Evolutionary conservation across 2,888 invertebrate genomes (phyloP), one percentile per base, ranked within the genome.

Genomic region (Epinotia ramella): DNA sequence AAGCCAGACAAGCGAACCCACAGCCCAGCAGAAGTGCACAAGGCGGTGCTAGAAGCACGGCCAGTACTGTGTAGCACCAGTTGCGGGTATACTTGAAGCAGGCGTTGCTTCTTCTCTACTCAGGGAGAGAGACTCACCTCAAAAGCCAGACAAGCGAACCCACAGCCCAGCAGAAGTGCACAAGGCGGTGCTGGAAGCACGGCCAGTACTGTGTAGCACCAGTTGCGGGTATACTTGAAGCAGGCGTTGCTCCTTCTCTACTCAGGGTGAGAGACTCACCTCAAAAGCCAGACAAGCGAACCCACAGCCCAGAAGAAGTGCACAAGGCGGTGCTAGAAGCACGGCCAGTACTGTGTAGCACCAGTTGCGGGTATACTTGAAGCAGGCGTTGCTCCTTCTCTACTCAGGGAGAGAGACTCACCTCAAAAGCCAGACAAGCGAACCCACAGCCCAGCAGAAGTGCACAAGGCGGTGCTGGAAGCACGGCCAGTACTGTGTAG

Each of bases 261-360:
- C 95, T 88, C 96, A 96, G 87, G 96, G 2, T 28, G 59, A 9
- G 16, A 62, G 62, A 16, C 68, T 86, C 84, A 96, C 96, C 95
- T 96, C 95, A 85, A 97, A 97, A 13, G 97, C 96, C 18, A 97
- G 91, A 80, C 96, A 96, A 60, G 96, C 97, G 84, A 96, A 96
- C 1, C 95, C 95, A 79, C 96, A 95, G 46, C 96, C 97, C 67
- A 96, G 94, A 79, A 95, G 89, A 77, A 96, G 91, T 2, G 97
- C 96, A 12, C 28, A 28, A 28, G 28, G 18, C 2, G 11, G 96
- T 0, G 96, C 97, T 11, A 96, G 92, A 46, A 97, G 82, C 64
- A 96, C 95, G 0, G 96, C 95, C 60, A 97, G 92, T 66, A 96
- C 86, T n/a, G 96, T 95, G 93, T 97, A 97, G 87, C 96, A 97